Evolutionary conservation across 2,797 vertebrate species (phyloP), one percentile per base, ranked within the genome.

Genomic region (Lophius americanus): DNA sequence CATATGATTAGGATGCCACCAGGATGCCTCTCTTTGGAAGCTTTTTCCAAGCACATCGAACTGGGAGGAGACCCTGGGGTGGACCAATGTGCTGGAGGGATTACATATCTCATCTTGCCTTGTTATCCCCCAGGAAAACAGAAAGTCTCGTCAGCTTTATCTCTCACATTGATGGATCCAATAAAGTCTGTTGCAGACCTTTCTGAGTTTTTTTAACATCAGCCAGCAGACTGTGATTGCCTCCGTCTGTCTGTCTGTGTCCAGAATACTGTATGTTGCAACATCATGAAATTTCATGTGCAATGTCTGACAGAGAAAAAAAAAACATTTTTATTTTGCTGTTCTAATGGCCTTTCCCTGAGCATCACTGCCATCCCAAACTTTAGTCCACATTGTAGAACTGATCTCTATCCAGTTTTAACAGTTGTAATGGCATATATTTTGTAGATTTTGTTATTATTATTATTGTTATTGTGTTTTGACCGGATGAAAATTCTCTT

Each of bases 101-200:
- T 73, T 68, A 33, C 23, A 23, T 23, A 23, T 23, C 23, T 23
- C 23, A 23, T 23, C 23, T 23, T 23, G 23, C 23, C 23, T 23
- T 23, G 23, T 23, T 23, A 1, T 23, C 23, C 23, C 23, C 23
- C 23, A 23, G 23, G 23, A 23, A 23, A 23, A 23, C 23, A 23
- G 23, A 23, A 23, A 23, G 23, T 73, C 67, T 82, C 75, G 82
- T 85, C 68, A 68, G 36, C 55, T 51, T 55, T 52, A 3, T 64
- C 82, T 63, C 51, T 74, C 59, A 67, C 58, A 36, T 32, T 47
- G 79, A 69, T 60, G 44, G 68, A 11, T 79, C 56, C 58, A 72
- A 71, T 68, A 35, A 23, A 59, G 53, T 9, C 35, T 14, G 55
- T 51, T 39, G 38, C n/a, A 68, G 4, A 43, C 33, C 14, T 3